Evolutionary conservation across 2,888 invertebrate genomes (phyloP).

Genomic region (Parnassius smintheus): DNA sequence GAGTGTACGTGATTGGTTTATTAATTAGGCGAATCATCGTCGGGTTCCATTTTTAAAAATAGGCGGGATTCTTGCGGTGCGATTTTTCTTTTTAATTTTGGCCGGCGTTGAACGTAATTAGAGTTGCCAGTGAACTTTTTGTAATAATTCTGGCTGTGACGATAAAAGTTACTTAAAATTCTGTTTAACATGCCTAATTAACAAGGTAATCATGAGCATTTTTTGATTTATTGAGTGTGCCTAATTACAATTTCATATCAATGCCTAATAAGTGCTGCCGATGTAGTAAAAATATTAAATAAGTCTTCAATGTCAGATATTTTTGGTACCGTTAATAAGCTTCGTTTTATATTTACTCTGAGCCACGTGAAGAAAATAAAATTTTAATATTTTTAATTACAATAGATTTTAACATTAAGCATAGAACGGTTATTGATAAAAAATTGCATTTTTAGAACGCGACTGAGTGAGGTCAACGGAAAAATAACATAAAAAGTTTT

Average conservation of each 20-base stretch:
- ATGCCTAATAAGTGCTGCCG: conserved; percentile 21
- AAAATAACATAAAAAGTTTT: conserved; percentile 67
- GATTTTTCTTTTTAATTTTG: conserved; percentile 78
- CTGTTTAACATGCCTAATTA: conserved; percentile 54
- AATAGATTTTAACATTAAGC: conserved; percentile 9
- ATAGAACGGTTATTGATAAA: conserved; percentile 33
- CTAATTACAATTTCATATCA: conserved; percentile 36
- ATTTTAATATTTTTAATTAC: not conserved
- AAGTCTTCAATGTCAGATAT: conserved; percentile 25
- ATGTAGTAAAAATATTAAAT: conserved; percentile 23
- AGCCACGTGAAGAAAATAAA: conserved; percentile 5
- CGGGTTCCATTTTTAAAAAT: conserved; percentile 75
- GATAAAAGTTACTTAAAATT: conserved; percentile 59
- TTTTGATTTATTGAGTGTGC: conserved; percentile 39
- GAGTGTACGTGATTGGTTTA: conserved; percentile 81
- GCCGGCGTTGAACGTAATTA: conserved; percentile 77
- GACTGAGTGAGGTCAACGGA: conserved; percentile 62
- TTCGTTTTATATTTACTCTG: not conserved
- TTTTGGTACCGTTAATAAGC: conserved; percentile 6
- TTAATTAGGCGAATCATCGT: conserved; percentile 81
- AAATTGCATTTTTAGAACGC: conserved; percentile 56
- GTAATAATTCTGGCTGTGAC: conserved; percentile 58
- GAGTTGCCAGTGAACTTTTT: conserved; percentile 71
- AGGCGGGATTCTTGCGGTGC: conserved; percentile 79
- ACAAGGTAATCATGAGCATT: conserved; percentile 45